Evolutionary conservation across 1,140 invertebrate species (phyloP), one percentile per base, ranked within the genome.

Genomic region (Drosophila ambigua): DNA sequence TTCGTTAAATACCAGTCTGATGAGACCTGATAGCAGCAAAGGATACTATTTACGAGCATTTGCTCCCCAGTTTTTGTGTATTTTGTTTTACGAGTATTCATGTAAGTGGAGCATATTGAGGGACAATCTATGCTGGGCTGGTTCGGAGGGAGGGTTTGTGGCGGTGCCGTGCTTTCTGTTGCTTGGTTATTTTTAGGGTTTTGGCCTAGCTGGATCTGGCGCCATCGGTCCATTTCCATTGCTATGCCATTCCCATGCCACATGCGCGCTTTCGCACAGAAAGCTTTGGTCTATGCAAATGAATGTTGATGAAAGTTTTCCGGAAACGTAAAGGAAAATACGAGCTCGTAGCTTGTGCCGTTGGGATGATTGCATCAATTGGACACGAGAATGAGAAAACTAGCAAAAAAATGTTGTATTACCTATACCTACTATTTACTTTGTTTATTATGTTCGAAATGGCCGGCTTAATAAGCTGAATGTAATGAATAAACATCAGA

Each of bases 161-260:
- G 6, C 24, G 48, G 55, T 76, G 72, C 64, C 67, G 76, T 78
- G 68, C 75, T 62, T 51, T 58, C 35, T 16, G 52, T 44, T 58
- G 41, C 46, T 23, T 62, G 77, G 65, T 84, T 84, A 79, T 80
- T 84, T 85, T 76, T 84, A 79, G 72, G 63, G 66, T 73, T 65
- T 78, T 77, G 51, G 54, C 50, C 43, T 45, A 64, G 69, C 52
- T 49, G 55, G 54, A 24, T 50, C 51, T 80, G 72, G 63, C 73
- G 74, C 68, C 79, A 77, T 16, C 60, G 57, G 53, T 49, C 62
- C 59, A 54, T 53, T 50, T 50, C 59, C 52, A 24, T 54, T 8
- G 2, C 65, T n/a, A 9, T 20, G 3, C 0, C 8, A 43, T 7
- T 8, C 5, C 3, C 13, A 13, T 28, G 49, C 4, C 16, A 13